Evolutionary conservation across 1,140 invertebrate genomes (phyloP).

Genomic region (Diabrotica virgifera): DNA sequence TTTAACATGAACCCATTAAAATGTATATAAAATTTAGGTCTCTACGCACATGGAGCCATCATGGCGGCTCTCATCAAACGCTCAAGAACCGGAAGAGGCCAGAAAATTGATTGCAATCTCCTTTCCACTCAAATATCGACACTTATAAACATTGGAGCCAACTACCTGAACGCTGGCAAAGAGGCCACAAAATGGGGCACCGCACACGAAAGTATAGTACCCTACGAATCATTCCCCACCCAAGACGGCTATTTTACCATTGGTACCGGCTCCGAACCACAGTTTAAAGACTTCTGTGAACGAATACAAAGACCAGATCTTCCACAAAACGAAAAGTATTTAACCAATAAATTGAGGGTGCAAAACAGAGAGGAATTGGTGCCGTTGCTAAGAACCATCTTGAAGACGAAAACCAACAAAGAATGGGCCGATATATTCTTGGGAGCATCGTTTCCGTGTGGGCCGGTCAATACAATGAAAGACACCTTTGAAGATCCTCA

Average conservation of each 20-base stretch:
- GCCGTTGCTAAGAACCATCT: constrained; percentile 58
- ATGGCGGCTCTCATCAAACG: constrained; percentile 84
- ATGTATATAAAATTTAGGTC: constrained; percentile 52
- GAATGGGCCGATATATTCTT: constrained; percentile 78
- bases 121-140: constrained; percentile 86
- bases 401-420: constrained; percentile 65
- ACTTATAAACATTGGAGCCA: constrained; percentile 86
- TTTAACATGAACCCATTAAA: no score
- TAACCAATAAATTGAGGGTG: constrained; percentile 72
- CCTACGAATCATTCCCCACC: constrained; percentile 86
- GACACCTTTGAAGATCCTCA: constrained; percentile 88
- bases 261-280: constrained; percentile 76
- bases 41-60: constrained; percentile 95
- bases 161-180: constrained; percentile 83
- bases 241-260: constrained; percentile 80
- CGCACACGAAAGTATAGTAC: constrained; percentile 91
- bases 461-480: constrained; percentile 82
- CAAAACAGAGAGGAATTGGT: constrained; percentile 71
- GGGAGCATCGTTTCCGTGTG: constrained; percentile 77
- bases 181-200: constrained; percentile 82
- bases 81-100: constrained; percentile 74
- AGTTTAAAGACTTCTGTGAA: constrained; percentile 71
- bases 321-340: constrained; percentile 61
- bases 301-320: constrained; percentile 63
- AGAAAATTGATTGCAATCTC: constrained; percentile 93